A percentile compares a stretch with the other conserved stretches of the same genome.
Conservation (phyloP, 2,888 invertebrate species). For the Oconnorella tubifera region DNA sequence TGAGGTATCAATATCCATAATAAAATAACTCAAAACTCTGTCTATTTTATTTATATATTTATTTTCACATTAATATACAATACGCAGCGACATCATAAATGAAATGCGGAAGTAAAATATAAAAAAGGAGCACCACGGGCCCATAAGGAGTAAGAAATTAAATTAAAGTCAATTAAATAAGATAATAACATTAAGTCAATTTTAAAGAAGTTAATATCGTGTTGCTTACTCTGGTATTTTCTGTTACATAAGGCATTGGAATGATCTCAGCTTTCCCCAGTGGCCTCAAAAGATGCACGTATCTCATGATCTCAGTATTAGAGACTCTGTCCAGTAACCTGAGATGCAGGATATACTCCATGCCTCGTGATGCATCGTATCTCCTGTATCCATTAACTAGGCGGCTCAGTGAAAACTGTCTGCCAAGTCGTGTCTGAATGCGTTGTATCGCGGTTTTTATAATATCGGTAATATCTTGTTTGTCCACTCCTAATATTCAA, state of each 20-base stretch:
- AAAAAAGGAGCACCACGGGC: too few species aligned
- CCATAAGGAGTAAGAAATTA: too few species aligned
- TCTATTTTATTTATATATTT: too few species aligned
- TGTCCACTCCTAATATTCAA: not conserved
- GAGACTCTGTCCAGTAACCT: slow-evolving; percentile 40
- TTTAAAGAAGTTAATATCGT: too few species aligned
- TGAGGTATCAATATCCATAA: too few species aligned
- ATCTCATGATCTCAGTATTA: slow-evolving; percentile 45
- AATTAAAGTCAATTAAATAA: too few species aligned
- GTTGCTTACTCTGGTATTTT: slow-evolving; percentile 60
- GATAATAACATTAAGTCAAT: too few species aligned
- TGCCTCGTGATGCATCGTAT: slow-evolving; percentile 78
- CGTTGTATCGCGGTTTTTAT: not conserved
- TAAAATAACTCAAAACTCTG: too few species aligned
- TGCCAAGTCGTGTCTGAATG: too few species aligned
- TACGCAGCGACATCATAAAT: too few species aligned
- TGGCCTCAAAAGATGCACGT: slow-evolving; percentile 77
- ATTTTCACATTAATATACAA: too few species aligned
- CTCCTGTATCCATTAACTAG: slow-evolving; percentile 68
- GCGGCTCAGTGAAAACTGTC: slow-evolving; percentile 55
- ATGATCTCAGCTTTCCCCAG: slow-evolving; percentile 83
- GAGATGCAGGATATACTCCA: slow-evolving; percentile 76
- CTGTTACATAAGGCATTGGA: slow-evolving; percentile 91
- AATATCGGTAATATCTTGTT: not conserved
- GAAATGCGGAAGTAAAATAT: too few species aligned